These are phyloP conservation scores for Riparia riparia DNA, from an alignment of 2,113 vertebrate genomes.

Conservation along the genomic window DNA sequence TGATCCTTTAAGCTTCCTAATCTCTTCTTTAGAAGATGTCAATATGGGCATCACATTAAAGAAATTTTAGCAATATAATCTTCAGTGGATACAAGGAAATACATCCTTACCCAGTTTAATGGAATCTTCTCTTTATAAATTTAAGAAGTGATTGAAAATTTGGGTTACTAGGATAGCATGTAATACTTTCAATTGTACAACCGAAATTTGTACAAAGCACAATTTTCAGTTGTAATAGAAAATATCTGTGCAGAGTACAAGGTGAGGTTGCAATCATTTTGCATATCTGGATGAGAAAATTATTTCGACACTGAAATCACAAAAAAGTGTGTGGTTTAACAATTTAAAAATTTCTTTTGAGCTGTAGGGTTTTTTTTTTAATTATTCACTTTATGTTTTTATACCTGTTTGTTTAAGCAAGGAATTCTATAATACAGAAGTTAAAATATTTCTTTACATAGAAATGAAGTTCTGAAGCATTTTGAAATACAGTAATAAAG, in stretches of 20 bases:
- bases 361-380: neutral
- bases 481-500: neutral
- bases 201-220: neutral
- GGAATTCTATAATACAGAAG: neutral
- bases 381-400: neutral
- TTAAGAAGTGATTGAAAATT: neutral
- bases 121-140: neutral
- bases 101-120: neutral
- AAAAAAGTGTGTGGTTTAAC: neutral
- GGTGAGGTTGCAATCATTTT: neutral
- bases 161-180: neutral
- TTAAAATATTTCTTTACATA: neutral
- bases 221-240: neutral
- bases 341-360: neutral
- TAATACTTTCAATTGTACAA: neutral
- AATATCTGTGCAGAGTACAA: neutral
- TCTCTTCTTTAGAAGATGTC: slow-evolving; percentile 22
- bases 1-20: slow-evolving; percentile 46
- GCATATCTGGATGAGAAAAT: neutral
- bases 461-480: neutral
- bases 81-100: neutral
- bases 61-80: slow-evolving; percentile 2
- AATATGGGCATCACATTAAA: neutral
- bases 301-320: neutral
- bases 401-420: neutral